Evolutionary conservation across 2,888 invertebrate species (phyloP).

Genomic region (Chymomyza amoena): DNA sequence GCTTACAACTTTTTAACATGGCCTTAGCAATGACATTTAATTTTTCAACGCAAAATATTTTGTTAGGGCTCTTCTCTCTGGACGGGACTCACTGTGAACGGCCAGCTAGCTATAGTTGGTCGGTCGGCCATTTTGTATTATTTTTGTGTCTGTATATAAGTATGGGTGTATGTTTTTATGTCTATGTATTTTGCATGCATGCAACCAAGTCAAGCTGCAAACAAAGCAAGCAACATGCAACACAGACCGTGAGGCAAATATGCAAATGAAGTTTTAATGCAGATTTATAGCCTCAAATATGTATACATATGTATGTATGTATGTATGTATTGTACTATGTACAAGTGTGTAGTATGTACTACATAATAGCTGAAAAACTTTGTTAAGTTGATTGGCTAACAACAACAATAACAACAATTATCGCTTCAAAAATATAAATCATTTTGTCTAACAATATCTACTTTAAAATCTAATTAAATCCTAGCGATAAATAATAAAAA

Average conservation of each 20-base stretch:
- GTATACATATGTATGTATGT: background rate
- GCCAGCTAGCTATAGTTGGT: too few species aligned
- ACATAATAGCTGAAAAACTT: slow-evolving; percentile 1
- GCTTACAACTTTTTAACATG: slow-evolving; percentile 49
- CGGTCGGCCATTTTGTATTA: too few species aligned
- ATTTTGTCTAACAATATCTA: background rate
- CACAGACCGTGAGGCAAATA: slow-evolving; percentile 30
- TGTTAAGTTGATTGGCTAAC: background rate
- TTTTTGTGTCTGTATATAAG: background rate
- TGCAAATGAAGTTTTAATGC: slow-evolving; percentile 61
- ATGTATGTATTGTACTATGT: background rate
- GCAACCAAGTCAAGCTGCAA: background rate
- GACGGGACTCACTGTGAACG: too few species aligned
- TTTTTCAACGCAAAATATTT: slow-evolving; percentile 49
- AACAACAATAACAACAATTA: background rate
- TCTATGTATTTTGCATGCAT: background rate
- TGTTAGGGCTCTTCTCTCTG: background rate
- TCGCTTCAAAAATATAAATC: background rate
- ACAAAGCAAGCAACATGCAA: background rate
- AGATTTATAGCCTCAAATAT: slow-evolving; percentile 53
- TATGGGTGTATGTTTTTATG: background rate
- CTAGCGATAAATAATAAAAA: too few species aligned
- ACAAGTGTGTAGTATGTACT: background rate
- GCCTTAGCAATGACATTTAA: slow-evolving; percentile 60
- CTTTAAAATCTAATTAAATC: too few species aligned